A percentile compares a stretch with the other conserved stretches of the same genome.
Evolutionary conservation across 2,888 invertebrate genomes (phyloP).

Genomic region (Coelinius sp.): DNA sequence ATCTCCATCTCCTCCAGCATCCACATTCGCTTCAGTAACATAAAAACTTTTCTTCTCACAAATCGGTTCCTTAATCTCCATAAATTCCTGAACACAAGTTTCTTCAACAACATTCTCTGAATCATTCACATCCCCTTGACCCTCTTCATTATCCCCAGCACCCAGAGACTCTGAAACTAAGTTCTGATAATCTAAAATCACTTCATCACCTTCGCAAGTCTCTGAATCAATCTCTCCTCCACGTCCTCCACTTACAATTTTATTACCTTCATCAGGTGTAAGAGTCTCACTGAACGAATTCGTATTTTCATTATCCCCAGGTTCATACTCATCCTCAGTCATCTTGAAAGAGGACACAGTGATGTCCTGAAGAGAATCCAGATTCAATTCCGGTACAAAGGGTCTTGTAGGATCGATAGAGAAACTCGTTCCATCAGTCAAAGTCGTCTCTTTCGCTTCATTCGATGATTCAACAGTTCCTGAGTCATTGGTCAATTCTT

Average conservation of each 20-base stretch:
- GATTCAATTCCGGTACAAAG: constrained; percentile 63
- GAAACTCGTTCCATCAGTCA: constrained; percentile 47
- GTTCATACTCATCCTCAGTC: constrained; percentile 52
- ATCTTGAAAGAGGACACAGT: constrained; percentile 62
- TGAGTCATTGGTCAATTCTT: constrained; percentile 45
- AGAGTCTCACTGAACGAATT: constrained; percentile 48
- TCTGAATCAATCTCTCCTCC: not conserved
- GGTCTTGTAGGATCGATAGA: constrained; percentile 55
- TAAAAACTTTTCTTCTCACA: constrained; percentile 34
- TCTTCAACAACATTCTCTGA: constrained; percentile 14
- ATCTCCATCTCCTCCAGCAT: not conserved
- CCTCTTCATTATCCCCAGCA: constrained; percentile 1
- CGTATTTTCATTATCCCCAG: constrained; percentile 45
- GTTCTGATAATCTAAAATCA: constrained; percentile 15
- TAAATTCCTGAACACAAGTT: constrained; percentile 35
- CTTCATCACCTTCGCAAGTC: constrained; percentile 20
- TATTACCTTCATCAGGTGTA: constrained; percentile 49
- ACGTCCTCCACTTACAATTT: constrained; percentile 32
- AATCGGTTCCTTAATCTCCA: constrained; percentile 40
- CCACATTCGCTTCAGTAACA: constrained; percentile 35
- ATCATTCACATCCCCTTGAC: not conserved
- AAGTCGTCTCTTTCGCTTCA: constrained; percentile 56
- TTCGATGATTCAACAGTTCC: constrained; percentile 54
- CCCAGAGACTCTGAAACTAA: constrained; percentile 19
- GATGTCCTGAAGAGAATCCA: constrained; percentile 63